Conservation (phyloP, 2,797 vertebrate genomes). For the Anomalospiza imberbis region DNA sequence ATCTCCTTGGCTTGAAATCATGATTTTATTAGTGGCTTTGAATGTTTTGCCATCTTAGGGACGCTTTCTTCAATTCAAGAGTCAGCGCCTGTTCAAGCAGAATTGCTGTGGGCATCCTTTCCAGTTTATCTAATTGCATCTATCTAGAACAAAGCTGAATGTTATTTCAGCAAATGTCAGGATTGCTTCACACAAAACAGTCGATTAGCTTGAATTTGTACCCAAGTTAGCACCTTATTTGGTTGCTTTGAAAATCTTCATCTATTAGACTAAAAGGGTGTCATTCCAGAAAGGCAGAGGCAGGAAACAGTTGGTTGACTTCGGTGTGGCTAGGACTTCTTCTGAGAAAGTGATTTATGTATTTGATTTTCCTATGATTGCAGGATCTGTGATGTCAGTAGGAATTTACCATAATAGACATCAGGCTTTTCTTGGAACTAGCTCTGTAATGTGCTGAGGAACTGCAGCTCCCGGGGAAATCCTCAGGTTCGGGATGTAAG, state of each 20-base stretch:
- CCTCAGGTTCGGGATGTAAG: not conserved
- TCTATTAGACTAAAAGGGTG: not conserved
- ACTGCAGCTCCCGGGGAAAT: not conserved
- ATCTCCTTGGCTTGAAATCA: not conserved
- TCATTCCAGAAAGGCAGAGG: not conserved
- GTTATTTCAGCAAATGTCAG: not conserved
- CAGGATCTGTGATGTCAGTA: not conserved
- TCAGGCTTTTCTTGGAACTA: not conserved
- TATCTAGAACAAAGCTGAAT: not conserved
- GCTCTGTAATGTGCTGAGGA: not conserved
- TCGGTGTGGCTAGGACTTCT: not conserved
- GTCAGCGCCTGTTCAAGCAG: not conserved
- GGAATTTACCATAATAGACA: not conserved
- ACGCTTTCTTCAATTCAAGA: not conserved
- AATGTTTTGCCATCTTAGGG: not conserved
- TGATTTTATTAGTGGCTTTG: not conserved
- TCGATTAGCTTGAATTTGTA: not conserved
- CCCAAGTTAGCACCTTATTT: not conserved
- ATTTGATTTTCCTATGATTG: not conserved
- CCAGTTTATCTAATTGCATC: not conserved
- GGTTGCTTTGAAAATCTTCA: not conserved
- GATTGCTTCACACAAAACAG: not conserved
- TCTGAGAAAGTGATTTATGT: not conserved
- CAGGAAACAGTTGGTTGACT: accelerated
- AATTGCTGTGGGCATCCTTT: not conserved